Percentiles rank a stretch among this genome's conserved stretches.
These are phyloP conservation scores for Hydroisotoma schaefferi DNA, from an alignment of 2,888 invertebrate species.

Conservation along the genomic window DNA sequence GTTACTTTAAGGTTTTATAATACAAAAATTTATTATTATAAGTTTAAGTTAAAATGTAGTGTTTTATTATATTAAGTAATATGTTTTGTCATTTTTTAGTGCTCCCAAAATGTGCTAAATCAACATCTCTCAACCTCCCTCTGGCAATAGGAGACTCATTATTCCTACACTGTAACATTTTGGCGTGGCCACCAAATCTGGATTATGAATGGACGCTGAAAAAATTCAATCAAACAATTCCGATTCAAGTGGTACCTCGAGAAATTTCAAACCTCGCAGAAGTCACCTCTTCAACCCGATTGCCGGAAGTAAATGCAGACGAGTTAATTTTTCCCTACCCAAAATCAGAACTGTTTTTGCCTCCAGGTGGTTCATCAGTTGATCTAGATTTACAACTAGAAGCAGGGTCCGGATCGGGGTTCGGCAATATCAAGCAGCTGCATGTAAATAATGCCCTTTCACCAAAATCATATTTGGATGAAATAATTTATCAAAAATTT, in stretches of 20 bases:
- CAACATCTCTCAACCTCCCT: conserved; percentile 25
- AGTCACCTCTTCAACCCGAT: background rate
- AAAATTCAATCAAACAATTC: conserved; percentile 26
- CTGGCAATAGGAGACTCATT: conserved; percentile 41
- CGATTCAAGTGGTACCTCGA: conserved; percentile 8
- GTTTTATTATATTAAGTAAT: too few species aligned
- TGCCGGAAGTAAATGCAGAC: too few species aligned
- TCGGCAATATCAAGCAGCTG: background rate
- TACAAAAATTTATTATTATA: too few species aligned
- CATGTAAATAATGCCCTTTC: background rate
- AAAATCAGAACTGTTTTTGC: background rate
- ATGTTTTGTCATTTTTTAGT: conserved; percentile 26
- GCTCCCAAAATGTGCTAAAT: conserved; percentile 38
- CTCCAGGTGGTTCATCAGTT: background rate
- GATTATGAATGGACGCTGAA: conserved; percentile 48
- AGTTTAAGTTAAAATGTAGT: too few species aligned
- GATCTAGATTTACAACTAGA: background rate
- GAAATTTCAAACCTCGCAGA: too few species aligned
- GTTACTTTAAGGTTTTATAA: too few species aligned
- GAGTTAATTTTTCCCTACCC: conserved; percentile 4
- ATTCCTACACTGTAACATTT: conserved; percentile 38
- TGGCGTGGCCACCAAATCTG: conserved; percentile 47
- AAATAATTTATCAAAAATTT: background rate
- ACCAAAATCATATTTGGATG: background rate
- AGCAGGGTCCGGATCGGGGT: background rate